Percentiles rank a stretch among this genome's conserved stretches.
Evolutionary conservation across 2,113 vertebrate genomes (phyloP).

Genomic region (Apeltes quadracus): DNA sequence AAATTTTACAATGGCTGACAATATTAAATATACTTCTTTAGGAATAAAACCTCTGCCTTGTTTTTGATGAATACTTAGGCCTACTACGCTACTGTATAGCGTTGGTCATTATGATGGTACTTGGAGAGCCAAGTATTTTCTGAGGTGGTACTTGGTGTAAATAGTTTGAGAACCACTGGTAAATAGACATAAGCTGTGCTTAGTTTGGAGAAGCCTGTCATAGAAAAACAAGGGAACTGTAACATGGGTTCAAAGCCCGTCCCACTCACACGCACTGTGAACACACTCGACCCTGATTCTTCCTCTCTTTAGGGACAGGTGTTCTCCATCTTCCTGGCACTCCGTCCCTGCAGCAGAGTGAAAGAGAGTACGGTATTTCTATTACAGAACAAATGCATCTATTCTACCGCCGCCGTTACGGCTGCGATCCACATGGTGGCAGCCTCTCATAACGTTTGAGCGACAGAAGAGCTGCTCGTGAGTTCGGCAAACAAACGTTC

Average conservation of each 20-base stretch:
- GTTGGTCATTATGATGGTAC: too few species aligned
- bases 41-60: too few species aligned
- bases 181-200: background rate
- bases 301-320: slow-evolving; percentile 42
- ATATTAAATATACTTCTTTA: too few species aligned
- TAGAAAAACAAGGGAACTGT: too few species aligned
- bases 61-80: too few species aligned
- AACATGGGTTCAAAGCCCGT: background rate
- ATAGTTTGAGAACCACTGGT: too few species aligned
- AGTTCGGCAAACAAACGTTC: background rate
- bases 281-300: slow-evolving; percentile 37
- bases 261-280: slow-evolving; percentile 39
- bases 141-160: too few species aligned
- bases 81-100: too few species aligned
- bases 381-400: background rate
- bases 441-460: slow-evolving; percentile 24
- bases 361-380: background rate
- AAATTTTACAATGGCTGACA: too few species aligned
- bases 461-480: background rate
- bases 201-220: background rate
- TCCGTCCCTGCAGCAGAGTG: slow-evolving; percentile 21
- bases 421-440: slow-evolving; percentile 40
- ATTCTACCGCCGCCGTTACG: background rate
- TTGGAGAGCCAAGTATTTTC: too few species aligned
- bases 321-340: slow-evolving; percentile 36